A percentile compares a stretch with the other conserved stretches of the same genome.
Evolutionary conservation across 2,113 vertebrate species (phyloP).

Genomic region (Henicopernis longicauda): DNA sequence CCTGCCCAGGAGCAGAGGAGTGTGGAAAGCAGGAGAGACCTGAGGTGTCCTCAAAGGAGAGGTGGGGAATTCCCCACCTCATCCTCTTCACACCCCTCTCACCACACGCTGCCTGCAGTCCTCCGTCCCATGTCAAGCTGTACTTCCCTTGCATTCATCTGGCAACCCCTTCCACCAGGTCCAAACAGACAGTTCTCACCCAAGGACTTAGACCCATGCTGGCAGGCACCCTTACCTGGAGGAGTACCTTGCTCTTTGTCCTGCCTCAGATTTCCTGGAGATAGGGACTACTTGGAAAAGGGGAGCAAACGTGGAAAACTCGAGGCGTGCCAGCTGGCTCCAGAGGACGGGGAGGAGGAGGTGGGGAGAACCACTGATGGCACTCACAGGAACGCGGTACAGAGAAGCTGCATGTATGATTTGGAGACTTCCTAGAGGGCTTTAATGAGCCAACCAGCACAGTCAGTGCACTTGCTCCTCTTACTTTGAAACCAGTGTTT

Average conservation of each 20-base stretch:
- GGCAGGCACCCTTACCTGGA: neutral
- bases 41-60: neutral
- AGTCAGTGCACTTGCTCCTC: neutral
- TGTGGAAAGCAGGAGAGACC: neutral
- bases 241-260: neutral
- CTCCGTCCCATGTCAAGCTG: fast-evolving
- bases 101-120: neutral
- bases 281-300: neutral
- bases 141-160: neutral
- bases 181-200: neutral
- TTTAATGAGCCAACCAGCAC: neutral
- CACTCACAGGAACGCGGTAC: neutral
- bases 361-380: neutral
- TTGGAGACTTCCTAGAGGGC: conserved; percentile 15
- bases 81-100: neutral
- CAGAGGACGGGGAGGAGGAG: neutral
- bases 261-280: neutral
- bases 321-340: neutral
- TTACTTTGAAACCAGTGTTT: neutral
- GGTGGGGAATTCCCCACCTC: neutral
- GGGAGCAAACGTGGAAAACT: neutral
- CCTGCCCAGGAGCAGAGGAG: neutral
- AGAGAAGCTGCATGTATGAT: neutral
- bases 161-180: neutral
- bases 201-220: neutral